These are phyloP conservation scores for Neria commutata DNA, from an alignment of 2,888 invertebrate species.

Conservation along the genomic window DNA sequence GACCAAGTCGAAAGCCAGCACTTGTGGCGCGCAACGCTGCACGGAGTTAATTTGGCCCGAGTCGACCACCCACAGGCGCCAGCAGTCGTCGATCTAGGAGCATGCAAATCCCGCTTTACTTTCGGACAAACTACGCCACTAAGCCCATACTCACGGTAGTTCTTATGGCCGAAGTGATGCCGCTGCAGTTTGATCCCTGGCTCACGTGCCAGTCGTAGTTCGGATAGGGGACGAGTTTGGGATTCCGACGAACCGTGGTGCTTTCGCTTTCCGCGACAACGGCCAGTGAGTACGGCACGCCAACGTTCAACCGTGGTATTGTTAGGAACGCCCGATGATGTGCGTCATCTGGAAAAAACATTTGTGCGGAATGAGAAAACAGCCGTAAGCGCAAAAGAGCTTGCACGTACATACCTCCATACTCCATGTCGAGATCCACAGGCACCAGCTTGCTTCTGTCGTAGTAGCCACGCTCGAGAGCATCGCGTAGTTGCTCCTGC, in stretches of 20 bases:
- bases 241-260: conserved; percentile 41
- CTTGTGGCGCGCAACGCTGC: conserved; percentile 73
- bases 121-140: not conserved
- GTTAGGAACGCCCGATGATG: conserved; percentile 72
- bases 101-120: not conserved
- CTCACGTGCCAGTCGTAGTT: conserved; percentile 69
- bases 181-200: conserved; percentile 68
- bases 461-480: conserved; percentile 63
- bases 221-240: conserved; percentile 69
- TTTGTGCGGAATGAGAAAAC: not conserved
- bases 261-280: conserved; percentile 63
- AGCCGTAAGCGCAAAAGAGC: not conserved
- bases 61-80: conserved; percentile 72
- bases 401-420: conserved; percentile 42
- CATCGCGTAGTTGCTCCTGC: conserved; percentile 59
- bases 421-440: conserved; percentile 60
- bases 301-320: conserved; percentile 74
- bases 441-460: conserved; percentile 70
- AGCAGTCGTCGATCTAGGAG: conserved; percentile 68
- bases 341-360: conserved; percentile 36
- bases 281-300: conserved; percentile 75
- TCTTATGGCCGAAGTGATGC: conserved; percentile 77
- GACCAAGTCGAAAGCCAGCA: conserved; percentile 73
- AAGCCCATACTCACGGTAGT: conserved; percentile 67
- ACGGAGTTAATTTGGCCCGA: conserved; percentile 66